phyloP scores from a whole-genome alignment of 2,113 vertebrate species.

The Elephantulus edwardii region DNA sequence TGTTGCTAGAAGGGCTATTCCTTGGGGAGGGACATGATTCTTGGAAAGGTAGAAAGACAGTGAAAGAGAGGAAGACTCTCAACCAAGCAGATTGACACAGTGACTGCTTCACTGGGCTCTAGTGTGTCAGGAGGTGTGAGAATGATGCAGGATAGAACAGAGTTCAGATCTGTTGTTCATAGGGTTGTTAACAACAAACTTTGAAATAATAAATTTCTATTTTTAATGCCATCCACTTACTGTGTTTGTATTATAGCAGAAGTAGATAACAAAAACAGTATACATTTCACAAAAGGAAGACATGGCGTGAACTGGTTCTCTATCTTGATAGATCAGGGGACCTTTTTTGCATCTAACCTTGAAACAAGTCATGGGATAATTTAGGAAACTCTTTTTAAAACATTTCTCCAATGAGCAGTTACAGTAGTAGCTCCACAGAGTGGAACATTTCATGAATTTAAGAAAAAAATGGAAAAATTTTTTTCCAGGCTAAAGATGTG shows the following conservation, averaged over 20 bases:
- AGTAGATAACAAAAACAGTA: neutral
- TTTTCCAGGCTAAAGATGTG: slow-evolving; percentile 30
- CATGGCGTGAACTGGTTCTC: neutral
- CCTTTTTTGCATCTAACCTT: neutral
- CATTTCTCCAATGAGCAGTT: slow-evolving; percentile 34
- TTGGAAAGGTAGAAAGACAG: too few relatives aligned
- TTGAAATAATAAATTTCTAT: neutral
- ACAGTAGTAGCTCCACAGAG: slow-evolving; percentile 22
- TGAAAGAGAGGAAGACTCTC: too few relatives aligned
- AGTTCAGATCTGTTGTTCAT: too few relatives aligned
- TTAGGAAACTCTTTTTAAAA: slow-evolving; percentile 54
- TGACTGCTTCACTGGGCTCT: too few relatives aligned
- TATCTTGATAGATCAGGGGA: neutral
- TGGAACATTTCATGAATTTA: slow-evolving; percentile 4
- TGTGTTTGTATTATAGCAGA: neutral
- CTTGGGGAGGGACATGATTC: too few relatives aligned
- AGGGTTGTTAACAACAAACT: too few relatives aligned
- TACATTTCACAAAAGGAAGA: neutral
- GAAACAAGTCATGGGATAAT: neutral
- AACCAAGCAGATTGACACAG: too few relatives aligned
- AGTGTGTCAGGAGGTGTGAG: too few relatives aligned
- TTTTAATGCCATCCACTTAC: neutral
- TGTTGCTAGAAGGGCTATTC: too few relatives aligned
- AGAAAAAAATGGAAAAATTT: slow-evolving; percentile 37
- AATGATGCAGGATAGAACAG: too few relatives aligned